Conservation (phyloP, 2,888 invertebrate genomes). For the Mesorhabditis sp. region DNA sequence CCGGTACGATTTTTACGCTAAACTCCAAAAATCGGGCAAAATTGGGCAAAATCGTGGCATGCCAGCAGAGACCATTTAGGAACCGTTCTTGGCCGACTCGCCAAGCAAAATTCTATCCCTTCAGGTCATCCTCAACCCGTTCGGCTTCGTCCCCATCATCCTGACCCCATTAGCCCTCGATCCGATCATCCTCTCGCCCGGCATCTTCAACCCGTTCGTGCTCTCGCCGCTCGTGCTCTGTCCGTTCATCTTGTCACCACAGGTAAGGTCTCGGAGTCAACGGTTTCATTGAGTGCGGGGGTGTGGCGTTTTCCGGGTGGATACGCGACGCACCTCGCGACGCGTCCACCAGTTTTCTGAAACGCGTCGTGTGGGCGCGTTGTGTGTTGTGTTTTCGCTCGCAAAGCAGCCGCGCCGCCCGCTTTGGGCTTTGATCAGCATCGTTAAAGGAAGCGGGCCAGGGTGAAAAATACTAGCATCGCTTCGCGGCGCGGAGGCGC, state of each 20-base stretch:
- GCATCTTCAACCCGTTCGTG: constrained; percentile 25
- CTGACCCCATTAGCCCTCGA: constrained; percentile 30
- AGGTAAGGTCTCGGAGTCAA: constrained; percentile 17
- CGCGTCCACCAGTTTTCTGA: too few relatives aligned
- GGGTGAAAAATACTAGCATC: too few relatives aligned
- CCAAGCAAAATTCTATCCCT: constrained; percentile 9
- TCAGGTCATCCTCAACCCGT: constrained; percentile 24
- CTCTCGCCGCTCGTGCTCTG: constrained; percentile 30
- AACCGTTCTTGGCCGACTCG: too few relatives aligned
- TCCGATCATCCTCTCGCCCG: constrained; percentile 37
- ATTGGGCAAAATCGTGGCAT: background rate
- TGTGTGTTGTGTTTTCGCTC: too few relatives aligned
- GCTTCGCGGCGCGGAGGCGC: too few relatives aligned
- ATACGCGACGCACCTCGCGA: too few relatives aligned
- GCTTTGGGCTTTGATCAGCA: too few relatives aligned
- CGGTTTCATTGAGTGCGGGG: background rate
- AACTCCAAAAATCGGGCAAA: background rate
- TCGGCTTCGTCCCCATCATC: constrained; percentile 38
- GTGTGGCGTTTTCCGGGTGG: too few relatives aligned
- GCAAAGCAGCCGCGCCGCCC: too few relatives aligned
- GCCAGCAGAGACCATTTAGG: background rate
- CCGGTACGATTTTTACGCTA: constrained; percentile 15
- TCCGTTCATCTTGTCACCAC: constrained; percentile 40
- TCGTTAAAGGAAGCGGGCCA: too few relatives aligned
- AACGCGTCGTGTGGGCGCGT: too few relatives aligned